Evolutionary conservation across 2,113 vertebrate genomes (phyloP), one percentile per base, ranked within the genome.

Genomic region (Lota lota): DNA sequence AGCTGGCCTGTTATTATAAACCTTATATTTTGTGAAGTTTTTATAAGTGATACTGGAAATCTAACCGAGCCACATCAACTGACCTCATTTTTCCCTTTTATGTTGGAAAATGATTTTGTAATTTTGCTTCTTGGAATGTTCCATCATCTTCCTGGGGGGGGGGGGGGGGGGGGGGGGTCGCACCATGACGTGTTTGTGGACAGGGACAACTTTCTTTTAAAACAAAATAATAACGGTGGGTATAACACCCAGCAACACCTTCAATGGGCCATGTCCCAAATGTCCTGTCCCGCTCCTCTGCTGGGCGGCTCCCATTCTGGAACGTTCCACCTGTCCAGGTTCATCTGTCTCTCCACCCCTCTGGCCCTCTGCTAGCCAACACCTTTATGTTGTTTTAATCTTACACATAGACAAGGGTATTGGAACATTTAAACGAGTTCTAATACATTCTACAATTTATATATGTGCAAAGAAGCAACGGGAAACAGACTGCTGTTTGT

Each of bases 31-130:
- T 76, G 76, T 82, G 74, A 82, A 79, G 22, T 61, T 77, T 84
- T 77, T 68, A 63, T 70, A 67, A 69, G 69, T 21, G 69, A 36
- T 85, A 84, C 88, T 87, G 84, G 87, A 90, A 85, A 79, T 50
- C 56, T 36, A 82, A 83, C 74, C 54, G 87, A 89, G 86, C 86
- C 83, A 87, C 79, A 79, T 84, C 75, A 80, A 79, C 80, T 85
- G 83, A 88, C 84, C 87, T 86, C 81, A 85, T 75, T 78, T 75
- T 77, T 70, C 51, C 61, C 63, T 67, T 66, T 61, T 75, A 54
- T 70, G 22, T 80, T 57, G 65, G 22, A 65, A 65, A 53, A 56
- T 65, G 12, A 61, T 63, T 71, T 33, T 22, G 40, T 50, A 22
- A 47, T 62, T 63, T 69, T 67, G 5, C 28, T 59, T 28, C 24